phyloP scores from a whole-genome alignment of 1,140 invertebrate species.

The Saccostrea cuccullata region DNA sequence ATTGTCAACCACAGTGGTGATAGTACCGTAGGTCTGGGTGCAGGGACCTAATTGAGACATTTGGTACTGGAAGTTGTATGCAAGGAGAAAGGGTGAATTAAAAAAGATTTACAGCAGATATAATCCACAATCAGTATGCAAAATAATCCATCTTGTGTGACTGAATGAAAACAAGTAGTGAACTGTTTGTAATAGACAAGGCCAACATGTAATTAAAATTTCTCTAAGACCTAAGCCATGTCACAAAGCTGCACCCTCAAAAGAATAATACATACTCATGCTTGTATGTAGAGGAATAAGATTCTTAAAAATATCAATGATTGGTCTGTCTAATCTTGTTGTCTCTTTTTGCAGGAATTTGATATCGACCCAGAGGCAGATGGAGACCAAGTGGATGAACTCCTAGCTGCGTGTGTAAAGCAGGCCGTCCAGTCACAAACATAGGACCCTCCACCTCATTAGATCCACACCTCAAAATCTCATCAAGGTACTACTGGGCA shows the following conservation, averaged over 20 bases:
- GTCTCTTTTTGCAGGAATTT: constrained; percentile 74
- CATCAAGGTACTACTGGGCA: not conserved
- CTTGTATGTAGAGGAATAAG: too few relatives aligned
- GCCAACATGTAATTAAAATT: not conserved
- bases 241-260: not conserved
- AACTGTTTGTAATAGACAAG: not conserved
- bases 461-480: not conserved
- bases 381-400: constrained; percentile 76
- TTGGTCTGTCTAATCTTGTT: too few relatives aligned
- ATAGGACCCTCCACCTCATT: not conserved
- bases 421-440: constrained; percentile 71
- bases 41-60: not conserved
- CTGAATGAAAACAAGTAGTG: not conserved
- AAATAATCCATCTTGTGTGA: too few relatives aligned
- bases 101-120: not conserved
- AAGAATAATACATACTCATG: too few relatives aligned
- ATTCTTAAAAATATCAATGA: too few relatives aligned
- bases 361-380: constrained; percentile 77
- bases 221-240: not conserved
- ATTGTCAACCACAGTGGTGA: not conserved
- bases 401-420: constrained; percentile 74
- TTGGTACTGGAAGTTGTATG: not conserved
- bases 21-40: not conserved
- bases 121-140: not conserved
- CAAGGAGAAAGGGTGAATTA: not conserved